phyloP scores from a whole-genome alignment of 2,113 vertebrate species.

The Pandion haliaetus region DNA sequence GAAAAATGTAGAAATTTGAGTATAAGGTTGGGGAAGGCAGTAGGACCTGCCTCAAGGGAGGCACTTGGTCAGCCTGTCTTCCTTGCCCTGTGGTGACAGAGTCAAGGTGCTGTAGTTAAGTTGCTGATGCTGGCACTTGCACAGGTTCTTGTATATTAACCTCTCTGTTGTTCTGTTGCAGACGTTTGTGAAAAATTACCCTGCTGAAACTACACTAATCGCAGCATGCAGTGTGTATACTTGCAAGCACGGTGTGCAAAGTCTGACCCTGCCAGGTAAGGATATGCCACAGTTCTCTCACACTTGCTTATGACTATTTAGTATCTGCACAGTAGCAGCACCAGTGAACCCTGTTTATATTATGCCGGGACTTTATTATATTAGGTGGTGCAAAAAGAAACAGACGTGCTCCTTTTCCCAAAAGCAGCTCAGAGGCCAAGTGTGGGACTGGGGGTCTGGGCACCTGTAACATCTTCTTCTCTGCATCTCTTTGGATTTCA shows the following conservation, averaged over 20 bases:
- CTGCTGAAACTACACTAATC: background rate
- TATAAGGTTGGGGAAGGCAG: background rate
- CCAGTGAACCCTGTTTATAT: background rate
- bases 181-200: background rate
- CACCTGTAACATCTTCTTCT: background rate
- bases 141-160: background rate
- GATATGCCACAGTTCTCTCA: background rate
- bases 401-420: background rate
- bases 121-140: background rate
- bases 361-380: background rate
- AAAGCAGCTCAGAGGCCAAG: background rate
- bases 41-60: background rate
- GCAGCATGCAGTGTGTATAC: background rate
- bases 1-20: background rate
- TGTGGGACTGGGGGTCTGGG: background rate
- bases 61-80: background rate
- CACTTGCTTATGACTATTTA: background rate
- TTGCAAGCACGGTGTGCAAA: background rate
- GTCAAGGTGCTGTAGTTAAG: background rate
- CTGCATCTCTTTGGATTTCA: background rate
- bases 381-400: background rate
- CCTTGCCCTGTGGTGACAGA: background rate
- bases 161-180: background rate
- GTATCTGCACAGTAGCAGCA: background rate
- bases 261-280: background rate